Conservation (phyloP, 2,113 vertebrate species). For the Callopanchax toddi region DNA sequence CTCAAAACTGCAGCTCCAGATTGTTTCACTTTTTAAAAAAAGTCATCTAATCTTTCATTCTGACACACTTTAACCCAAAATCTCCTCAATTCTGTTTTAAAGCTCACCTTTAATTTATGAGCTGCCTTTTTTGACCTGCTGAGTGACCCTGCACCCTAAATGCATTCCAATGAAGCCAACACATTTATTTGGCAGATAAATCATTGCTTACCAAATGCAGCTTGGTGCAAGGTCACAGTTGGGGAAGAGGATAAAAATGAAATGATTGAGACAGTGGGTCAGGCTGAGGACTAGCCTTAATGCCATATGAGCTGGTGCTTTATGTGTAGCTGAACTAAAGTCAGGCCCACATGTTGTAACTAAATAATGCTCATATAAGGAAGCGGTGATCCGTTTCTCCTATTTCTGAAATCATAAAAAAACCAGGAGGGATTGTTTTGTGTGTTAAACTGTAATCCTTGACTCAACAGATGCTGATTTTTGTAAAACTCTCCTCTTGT, state of each 20-base stretch:
- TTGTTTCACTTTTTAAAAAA: conserved; percentile 21
- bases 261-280: conserved; percentile 53
- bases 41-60: conserved; percentile 27
- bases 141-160: conserved; percentile 72
- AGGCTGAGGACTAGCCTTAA: conserved; percentile 37
- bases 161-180: conserved; percentile 76
- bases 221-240: conserved; percentile 72
- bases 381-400: background rate
- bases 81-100: conserved; percentile 25
- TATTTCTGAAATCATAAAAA: background rate
- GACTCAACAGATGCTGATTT: conserved; percentile 4
- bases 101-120: conserved; percentile 72
- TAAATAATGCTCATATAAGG: background rate
- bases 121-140: conserved; percentile 74
- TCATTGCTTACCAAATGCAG: conserved; percentile 73
- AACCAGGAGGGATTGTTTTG: background rate
- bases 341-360: background rate
- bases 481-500: background rate
- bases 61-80: conserved; percentile 12
- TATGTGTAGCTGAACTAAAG: background rate
- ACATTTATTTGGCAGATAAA: conserved; percentile 80
- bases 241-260: conserved; percentile 66
- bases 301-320: conserved; percentile 16
- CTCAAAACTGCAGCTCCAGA: conserved; percentile 31
- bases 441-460: background rate